Base-by-base conservation (phyloP, 2,797 vertebrate species). In the Anabacerthia variegaticeps region DNA sequence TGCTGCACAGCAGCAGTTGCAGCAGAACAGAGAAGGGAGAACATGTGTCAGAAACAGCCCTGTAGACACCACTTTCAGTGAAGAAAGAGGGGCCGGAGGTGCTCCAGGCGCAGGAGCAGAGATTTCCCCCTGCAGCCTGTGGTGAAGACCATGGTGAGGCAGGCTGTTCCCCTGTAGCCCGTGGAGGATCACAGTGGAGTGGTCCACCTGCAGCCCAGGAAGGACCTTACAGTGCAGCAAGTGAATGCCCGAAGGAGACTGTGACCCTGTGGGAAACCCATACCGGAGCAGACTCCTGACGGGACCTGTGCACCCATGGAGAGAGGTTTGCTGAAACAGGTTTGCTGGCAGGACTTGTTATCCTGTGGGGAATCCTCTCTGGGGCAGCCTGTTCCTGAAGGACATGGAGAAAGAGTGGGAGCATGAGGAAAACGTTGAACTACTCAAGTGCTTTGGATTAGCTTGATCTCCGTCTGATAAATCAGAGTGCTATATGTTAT, bases 381-480 rank as follows among this genome's bases (percentile, higher is more conserved):
- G n/a, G 56, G 34, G 30, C 44, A 72, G 24, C 30, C 26, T 65
- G 4, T 71, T 71, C 26, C 58, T 66, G 30, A 58, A 52, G 66
- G 24, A 41, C 34, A 5, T 2, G 1, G n/a, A 32, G 13, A 30
- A 23, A 5, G 18, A 88, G 14, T 88, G 52, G 17, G 17, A 30
- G 11, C 1, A 0, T n/a, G 22, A 23, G 5, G 34, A 43, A 62
- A 65, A 32, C 48, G 9, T 2, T 74, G 15, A 81, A 37, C 58
- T 80, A 43, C 14, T 69, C 6, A 58, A 4, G 28, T 79, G 15
- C 30, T 58, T 69, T 92, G 43, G 55, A 14, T 72, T 87, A 49
- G 1, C 0, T 8, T 68, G 34, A 11, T 67, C 1, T 0, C 22
- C 3, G 3, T 44, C 26, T 32, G 18, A 27, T 36, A n/a, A 62